phyloP scores from a whole-genome alignment of 1,140 invertebrate species.

The Bradysia coprophila region DNA sequence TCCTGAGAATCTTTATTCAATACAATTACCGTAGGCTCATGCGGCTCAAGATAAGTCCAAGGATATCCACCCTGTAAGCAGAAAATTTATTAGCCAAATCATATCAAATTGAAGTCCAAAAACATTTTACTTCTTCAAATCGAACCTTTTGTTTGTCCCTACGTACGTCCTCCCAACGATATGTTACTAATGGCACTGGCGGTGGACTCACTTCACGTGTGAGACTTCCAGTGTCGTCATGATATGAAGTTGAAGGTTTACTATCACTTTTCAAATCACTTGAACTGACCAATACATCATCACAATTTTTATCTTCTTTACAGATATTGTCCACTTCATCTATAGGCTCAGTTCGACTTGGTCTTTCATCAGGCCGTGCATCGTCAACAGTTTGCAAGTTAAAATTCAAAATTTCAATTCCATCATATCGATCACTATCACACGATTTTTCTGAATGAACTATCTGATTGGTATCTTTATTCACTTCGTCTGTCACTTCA shows the following conservation, averaged over 20 bases:
- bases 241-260: background rate
- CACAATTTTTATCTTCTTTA: background rate
- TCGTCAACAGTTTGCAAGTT: too few species aligned
- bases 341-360: too few species aligned
- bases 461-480: background rate
- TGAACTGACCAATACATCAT: background rate
- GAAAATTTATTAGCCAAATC: background rate
- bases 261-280: background rate
- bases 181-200: conserved; percentile 41
- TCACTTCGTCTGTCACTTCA: background rate
- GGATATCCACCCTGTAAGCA: conserved; percentile 41
- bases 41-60: conserved; percentile 36
- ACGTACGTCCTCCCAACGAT: conserved; percentile 51
- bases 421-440: too few species aligned
- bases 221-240: conserved; percentile 1
- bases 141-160: conserved; percentile 27
- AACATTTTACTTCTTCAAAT: background rate
- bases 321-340: too few species aligned
- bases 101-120: background rate
- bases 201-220: conserved; percentile 26
- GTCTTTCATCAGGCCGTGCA: too few species aligned
- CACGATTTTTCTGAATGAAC: too few species aligned
- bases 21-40: conserved; percentile 14
- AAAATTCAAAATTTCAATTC: too few species aligned
- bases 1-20: conserved; percentile 20